These are phyloP conservation scores for Parapsyche elsis DNA, from an alignment of 1,140 invertebrate genomes.

Conservation along the genomic window DNA sequence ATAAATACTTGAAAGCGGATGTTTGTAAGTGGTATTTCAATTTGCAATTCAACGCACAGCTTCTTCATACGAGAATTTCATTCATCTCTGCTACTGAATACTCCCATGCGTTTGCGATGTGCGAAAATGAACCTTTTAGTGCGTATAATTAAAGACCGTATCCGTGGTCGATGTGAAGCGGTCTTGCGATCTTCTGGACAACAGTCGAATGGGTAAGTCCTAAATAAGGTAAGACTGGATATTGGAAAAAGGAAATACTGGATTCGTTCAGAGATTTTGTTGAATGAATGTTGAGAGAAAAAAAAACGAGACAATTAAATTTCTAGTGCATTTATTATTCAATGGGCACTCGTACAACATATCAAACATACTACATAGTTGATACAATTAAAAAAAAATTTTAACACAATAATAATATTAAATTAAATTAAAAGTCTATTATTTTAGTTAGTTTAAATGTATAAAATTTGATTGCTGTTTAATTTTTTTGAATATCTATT, in stretches of 20 bases:
- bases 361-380: neutral
- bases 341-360: neutral
- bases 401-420: neutral
- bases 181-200: neutral
- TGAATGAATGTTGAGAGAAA: constrained; percentile 7
- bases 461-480: neutral
- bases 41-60: constrained; percentile 43
- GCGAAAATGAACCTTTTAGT: neutral
- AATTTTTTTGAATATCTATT: neutral
- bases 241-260: constrained; percentile 10
- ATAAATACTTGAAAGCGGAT: constrained; percentile 42
- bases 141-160: neutral
- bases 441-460: neutral
- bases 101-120: neutral
- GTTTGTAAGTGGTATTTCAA: constrained; percentile 38
- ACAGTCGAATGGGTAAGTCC: neutral
- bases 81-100: constrained; percentile 34
- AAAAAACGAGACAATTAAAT: neutral
- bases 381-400: neutral
- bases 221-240: constrained; percentile 47
- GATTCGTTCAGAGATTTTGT: constrained; percentile 2
- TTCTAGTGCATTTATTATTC: constrained; percentile 9
- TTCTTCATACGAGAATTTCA: constrained; percentile 40
- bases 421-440: neutral
- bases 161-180: neutral